Evolutionary conservation across 2,797 vertebrate species (phyloP), one percentile per base, ranked within the genome.

Genomic region (Adelosebastes latens): DNA sequence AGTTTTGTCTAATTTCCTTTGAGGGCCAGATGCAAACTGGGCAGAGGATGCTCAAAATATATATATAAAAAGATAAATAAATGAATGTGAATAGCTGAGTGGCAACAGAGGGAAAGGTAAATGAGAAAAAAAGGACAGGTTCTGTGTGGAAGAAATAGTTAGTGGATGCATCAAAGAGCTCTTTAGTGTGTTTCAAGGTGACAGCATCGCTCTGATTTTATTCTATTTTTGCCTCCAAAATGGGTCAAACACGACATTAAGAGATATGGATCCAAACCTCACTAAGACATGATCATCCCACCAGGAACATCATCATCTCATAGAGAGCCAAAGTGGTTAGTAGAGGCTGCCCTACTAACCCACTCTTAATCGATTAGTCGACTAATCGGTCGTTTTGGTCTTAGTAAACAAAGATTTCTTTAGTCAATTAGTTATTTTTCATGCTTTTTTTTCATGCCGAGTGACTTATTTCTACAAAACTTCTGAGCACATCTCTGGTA

Each of bases 181-280:
- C 67, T 61, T 58, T n/a, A 8, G 10, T 56, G 55, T 65, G 29
- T 60, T 77, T 81, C 58, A 80, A 75, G 73, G 81, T 79, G 77
- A 67, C 68, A 74, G 59, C 52, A n/a, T 61, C 4, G 60, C 20
- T 76, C 80, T 55, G n/a, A 36, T 80, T 81, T 14, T 36, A 55
- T 36, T 74, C 72, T 78, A 74, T 77, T 78, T 82, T 55, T 58
- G 60, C 32, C 68, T 8, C 24, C 34, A 85, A 82, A 46, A 24
- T 59, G 55, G 52, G 72, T 72, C 80, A 78, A 62, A 66, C 16
- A 22, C 56, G 10, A 32, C 27, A 9, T 14, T 9, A 14, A 29
- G 9, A 22, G 25, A 55, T 25, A 70, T 36, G 2, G 18, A 58
- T 59, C 20, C 3, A 63, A 24, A 73, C 58, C 6, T 24, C 27